Conservation (phyloP, 2,888 invertebrate genomes). For the Chironomus riparius region DNA sequence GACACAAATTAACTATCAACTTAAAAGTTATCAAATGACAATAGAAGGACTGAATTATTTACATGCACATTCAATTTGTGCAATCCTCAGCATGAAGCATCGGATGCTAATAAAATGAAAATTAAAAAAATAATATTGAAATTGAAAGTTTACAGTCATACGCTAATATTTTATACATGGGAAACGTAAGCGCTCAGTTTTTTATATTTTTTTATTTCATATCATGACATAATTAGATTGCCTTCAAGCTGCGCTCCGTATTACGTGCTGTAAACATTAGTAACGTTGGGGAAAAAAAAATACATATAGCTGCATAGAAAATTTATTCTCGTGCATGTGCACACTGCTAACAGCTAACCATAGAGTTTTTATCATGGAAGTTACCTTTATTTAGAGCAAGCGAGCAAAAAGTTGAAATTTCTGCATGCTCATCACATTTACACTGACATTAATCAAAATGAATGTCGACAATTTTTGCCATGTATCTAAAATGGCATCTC, state of each 20-base stretch:
- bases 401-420: neutral
- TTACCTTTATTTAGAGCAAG: neutral
- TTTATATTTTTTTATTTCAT: neutral
- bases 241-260: conserved; percentile 6
- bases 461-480: conserved; percentile 9
- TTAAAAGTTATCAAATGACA: too few relatives aligned
- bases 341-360: neutral
- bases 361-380: neutral
- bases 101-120: neutral
- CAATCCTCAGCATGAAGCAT: neutral
- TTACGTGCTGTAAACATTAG: neutral
- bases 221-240: conserved; percentile 17
- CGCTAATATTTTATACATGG: neutral
- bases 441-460: conserved; percentile 19
- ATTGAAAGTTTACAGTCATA: neutral
- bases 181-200: neutral
- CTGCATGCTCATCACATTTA: conserved; percentile 5
- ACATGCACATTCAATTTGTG: too few relatives aligned
- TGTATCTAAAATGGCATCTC: neutral
- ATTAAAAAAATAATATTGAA: neutral
- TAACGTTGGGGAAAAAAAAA: neutral
- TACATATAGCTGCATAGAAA: too few relatives aligned
- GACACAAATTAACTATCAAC: too few relatives aligned
- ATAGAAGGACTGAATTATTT: too few relatives aligned
- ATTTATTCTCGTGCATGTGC: neutral